Conservation (phyloP, 2,888 invertebrate species). For the Masnerella sp. region DNA sequence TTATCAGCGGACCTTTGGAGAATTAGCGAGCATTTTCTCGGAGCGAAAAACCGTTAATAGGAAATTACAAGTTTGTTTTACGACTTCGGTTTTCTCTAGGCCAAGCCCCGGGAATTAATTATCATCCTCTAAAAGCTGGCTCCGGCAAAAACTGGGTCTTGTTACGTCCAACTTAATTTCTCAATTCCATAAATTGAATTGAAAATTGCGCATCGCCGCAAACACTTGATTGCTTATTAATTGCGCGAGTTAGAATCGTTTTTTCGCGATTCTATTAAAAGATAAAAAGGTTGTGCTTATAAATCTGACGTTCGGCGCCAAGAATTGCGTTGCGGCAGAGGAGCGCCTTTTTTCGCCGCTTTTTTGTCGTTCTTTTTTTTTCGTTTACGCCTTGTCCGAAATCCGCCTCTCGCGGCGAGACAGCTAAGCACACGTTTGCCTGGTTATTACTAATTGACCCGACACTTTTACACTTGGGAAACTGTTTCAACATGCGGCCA, state of each 20-base stretch:
- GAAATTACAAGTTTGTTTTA: slow-evolving; percentile 8
- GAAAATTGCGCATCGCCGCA: no score
- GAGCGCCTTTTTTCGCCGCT: slow-evolving; percentile 13
- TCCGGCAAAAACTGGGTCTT: neutral
- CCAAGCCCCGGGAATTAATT: slow-evolving; percentile 1
- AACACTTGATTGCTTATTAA: neutral
- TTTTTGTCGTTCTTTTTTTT: slow-evolving; percentile 13
- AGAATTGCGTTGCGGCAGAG: slow-evolving; percentile 21
- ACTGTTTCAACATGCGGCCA: slow-evolving; percentile 11
- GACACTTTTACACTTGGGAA: slow-evolving; percentile 44
- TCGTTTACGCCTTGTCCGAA: slow-evolving; percentile 17
- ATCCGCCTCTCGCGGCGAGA: slow-evolving; percentile 13
- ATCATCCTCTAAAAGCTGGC: neutral
- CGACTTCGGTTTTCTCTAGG: neutral
- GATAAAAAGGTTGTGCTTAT: slow-evolving; percentile 2
- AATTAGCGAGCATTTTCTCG: neutral
- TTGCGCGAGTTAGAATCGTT: slow-evolving; percentile 4
- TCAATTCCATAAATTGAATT: neutral
- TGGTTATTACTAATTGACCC: slow-evolving; percentile 31
- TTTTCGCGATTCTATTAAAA: slow-evolving; percentile 9
- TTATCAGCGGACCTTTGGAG: neutral
- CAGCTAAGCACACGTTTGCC: slow-evolving; percentile 31
- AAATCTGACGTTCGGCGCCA: slow-evolving; percentile 17
- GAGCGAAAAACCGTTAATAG: slow-evolving; percentile 12
- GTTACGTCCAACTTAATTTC: neutral